Percentiles rank a stretch among this genome's conserved stretches.
Evolutionary conservation across 37 sponge, comb jelly and placozoan genomes (phyloP).

Genomic region (Dysidea cf. avara): DNA sequence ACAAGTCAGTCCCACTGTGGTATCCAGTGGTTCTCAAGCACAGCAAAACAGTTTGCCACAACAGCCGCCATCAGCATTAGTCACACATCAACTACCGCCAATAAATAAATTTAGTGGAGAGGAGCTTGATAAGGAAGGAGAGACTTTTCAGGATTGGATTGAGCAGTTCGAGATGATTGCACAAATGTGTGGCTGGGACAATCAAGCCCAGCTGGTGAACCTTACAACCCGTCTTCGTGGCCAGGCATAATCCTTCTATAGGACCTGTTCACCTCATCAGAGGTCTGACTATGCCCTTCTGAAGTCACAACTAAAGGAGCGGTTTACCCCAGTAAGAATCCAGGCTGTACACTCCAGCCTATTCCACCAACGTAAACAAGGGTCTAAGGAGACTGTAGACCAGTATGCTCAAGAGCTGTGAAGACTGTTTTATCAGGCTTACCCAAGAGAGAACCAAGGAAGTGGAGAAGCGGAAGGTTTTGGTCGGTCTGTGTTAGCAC

Average conservation of each 20-base stretch:
- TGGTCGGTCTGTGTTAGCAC: slow-evolving; percentile 29
- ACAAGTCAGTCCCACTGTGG: too few relatives aligned
- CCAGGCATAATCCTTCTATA: slow-evolving; percentile 26
- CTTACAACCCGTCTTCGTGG: slow-evolving; percentile 31
- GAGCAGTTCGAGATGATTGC: slow-evolving; percentile 48
- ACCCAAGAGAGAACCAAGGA: slow-evolving; percentile 3
- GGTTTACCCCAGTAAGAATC: slow-evolving; percentile 44
- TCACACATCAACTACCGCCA: slow-evolving; percentile 32
- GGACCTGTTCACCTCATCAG: slow-evolving; percentile 23
- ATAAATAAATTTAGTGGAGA: slow-evolving; percentile 31
- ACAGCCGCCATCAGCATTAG: slow-evolving; percentile 1
- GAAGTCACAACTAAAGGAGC: not conserved
- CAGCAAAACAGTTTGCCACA: too few relatives aligned
- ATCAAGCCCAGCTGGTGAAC: slow-evolving; percentile 30
- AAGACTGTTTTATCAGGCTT: slow-evolving; percentile 28
- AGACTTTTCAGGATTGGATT: slow-evolving; percentile 21
- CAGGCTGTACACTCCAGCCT: slow-evolving; percentile 34
- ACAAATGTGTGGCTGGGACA: slow-evolving; percentile 10
- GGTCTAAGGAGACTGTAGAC: slow-evolving; percentile 19
- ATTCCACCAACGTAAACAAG: slow-evolving; percentile 38
- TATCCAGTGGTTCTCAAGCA: too few relatives aligned
- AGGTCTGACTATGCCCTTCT: slow-evolving; percentile 14
- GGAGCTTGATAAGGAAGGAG: not conserved
- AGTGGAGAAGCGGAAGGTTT: slow-evolving; percentile 19
- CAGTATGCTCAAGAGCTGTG: slow-evolving; percentile 43